Conservation (phyloP, 2,888 invertebrate species). For the Agrochola lychnidis region DNA sequence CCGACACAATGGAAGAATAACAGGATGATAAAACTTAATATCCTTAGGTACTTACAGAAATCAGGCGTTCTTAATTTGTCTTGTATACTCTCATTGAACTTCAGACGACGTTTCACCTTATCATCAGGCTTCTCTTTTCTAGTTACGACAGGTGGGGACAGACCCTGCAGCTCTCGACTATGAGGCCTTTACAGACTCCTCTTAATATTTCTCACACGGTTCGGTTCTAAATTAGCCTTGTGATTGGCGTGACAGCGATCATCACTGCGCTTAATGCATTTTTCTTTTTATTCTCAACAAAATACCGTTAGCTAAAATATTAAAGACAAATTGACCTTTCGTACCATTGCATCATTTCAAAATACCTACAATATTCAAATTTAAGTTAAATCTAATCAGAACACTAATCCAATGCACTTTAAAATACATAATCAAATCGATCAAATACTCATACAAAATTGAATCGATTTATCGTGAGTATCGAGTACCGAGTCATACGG, state of each 20-base stretch:
- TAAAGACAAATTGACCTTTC: too few relatives aligned
- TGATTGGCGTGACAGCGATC: conserved; percentile 73
- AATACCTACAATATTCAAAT: too few relatives aligned
- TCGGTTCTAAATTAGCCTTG: conserved; percentile 70
- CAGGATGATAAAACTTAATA: neutral
- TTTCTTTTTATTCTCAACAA: conserved; percentile 58
- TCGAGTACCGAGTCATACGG: too few relatives aligned
- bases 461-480: too few relatives aligned
- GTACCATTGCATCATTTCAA: too few relatives aligned
- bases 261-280: conserved; percentile 60
- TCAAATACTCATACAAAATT: too few relatives aligned
- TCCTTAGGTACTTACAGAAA: conserved; percentile 74
- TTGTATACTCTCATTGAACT: conserved; percentile 70
- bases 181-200: conserved; percentile 84
- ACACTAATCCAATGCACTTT: too few relatives aligned
- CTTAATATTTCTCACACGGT: conserved; percentile 81
- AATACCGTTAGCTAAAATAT: conserved; percentile 23
- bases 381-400: too few relatives aligned
- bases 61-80: conserved; percentile 74
- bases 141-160: conserved; percentile 69
- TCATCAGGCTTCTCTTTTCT: conserved; percentile 70
- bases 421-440: too few relatives aligned
- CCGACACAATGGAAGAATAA: neutral
- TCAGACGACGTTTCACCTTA: conserved; percentile 73
- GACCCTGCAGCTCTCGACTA: conserved; percentile 82